A percentile compares a stretch with the other conserved stretches of the same genome.
phyloP scores from a whole-genome alignment of 2,113 vertebrate species.

The Xiphias gladius region DNA sequence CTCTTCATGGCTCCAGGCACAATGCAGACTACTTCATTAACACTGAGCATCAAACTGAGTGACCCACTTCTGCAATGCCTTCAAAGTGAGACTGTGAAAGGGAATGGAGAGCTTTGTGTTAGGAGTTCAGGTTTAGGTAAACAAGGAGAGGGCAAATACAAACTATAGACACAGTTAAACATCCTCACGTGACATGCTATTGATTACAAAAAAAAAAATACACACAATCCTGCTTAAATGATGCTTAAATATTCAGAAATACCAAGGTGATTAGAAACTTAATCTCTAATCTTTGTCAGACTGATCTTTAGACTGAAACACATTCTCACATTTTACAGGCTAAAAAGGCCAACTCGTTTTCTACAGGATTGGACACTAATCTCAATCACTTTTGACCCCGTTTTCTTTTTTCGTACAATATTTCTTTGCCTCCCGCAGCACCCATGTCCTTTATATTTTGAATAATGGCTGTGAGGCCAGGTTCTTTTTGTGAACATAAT shows the following conservation, averaged over 20 bases:
- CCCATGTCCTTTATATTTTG: conserved; percentile 33
- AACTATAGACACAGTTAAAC: not conserved
- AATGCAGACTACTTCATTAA: conserved; percentile 59
- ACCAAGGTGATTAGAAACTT: conserved; percentile 19
- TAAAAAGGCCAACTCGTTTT: conserved; percentile 25
- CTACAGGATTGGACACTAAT: conserved; percentile 31
- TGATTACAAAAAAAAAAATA: not conserved
- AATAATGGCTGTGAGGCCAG: conserved; percentile 49
- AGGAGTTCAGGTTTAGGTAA: conserved; percentile 19
- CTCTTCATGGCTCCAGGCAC: conserved; percentile 34
- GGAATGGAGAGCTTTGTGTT: conserved; percentile 23
- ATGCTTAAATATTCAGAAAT: conserved; percentile 10
- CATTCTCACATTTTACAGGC: conserved; percentile 31
- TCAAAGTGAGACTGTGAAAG: conserved; percentile 43
- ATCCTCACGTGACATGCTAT: not conserved
- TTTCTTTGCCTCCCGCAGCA: conserved; percentile 23
- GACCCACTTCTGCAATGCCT: conserved; percentile 67
- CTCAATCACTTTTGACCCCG: conserved; percentile 44
- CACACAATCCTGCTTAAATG: not conserved
- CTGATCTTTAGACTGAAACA: conserved; percentile 31
- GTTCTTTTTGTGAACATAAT: conserved; percentile 54
- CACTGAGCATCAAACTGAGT: conserved; percentile 57
- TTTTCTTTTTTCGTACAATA: conserved; percentile 27
- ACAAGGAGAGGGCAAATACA: conserved; percentile 16
- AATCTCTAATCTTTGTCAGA: conserved; percentile 13